phyloP scores from a whole-genome alignment of 2,797 vertebrate genomes.

The Sebastes trivittatus region DNA sequence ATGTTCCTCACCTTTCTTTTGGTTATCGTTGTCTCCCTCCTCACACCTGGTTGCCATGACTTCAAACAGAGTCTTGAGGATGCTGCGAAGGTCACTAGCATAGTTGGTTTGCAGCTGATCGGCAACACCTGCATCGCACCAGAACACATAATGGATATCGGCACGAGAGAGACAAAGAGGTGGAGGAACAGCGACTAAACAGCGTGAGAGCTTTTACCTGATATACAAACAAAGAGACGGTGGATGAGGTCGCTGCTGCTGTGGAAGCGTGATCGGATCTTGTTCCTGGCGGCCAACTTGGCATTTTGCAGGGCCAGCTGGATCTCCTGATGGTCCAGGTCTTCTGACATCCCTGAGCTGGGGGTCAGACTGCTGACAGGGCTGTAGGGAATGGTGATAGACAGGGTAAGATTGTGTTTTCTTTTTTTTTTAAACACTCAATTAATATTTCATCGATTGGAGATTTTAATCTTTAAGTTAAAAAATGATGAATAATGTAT shows the following conservation, averaged over 20 bases:
- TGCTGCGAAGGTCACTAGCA: conserved; percentile 95
- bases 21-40: conserved; percentile 87
- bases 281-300: conserved; percentile 88
- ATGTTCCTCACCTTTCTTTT: conserved; percentile 87
- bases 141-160: neutral
- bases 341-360: conserved; percentile 87
- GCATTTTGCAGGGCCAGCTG: conserved; percentile 85
- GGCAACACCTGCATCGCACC: conserved; percentile 87
- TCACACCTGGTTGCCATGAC: conserved; percentile 98
- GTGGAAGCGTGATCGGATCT: conserved; percentile 95
- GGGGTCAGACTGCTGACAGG: conserved; percentile 85
- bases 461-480: neutral
- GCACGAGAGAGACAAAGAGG: neutral
- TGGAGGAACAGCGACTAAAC: neutral
- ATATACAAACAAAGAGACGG: conserved; percentile 98
- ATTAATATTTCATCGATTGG: neutral
- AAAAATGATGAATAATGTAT: neutral
- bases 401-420: neutral
- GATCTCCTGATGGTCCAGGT: conserved; percentile 85
- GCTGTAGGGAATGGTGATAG: conserved; percentile 43
- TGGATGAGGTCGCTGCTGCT: conserved; percentile 97
- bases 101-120: conserved; percentile 99
- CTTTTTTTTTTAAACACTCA: neutral
- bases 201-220: conserved; percentile 82
- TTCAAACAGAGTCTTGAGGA: conserved; percentile 97